phyloP scores from a whole-genome alignment of 53 echinoderm and acorn worm genomes.

The Patiria pectinifera region DNA sequence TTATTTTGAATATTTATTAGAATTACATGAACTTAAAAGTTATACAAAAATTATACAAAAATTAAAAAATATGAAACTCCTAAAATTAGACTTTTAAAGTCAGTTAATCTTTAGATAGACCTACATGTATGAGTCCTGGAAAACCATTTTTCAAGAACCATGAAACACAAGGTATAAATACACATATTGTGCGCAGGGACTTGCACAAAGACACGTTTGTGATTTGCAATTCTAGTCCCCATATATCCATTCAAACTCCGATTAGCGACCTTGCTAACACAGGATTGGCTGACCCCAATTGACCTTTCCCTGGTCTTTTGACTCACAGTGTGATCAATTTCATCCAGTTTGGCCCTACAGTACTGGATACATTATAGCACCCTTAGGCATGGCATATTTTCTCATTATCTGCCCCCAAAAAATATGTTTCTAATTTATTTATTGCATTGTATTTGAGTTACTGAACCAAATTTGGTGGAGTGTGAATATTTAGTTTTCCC shows the following conservation, averaged over 20 bases:
- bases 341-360: neutral
- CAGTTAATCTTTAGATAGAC: too few relatives aligned
- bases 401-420: neutral
- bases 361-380: conserved; percentile 11
- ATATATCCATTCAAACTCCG: conserved; percentile 2
- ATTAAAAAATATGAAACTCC: too few relatives aligned
- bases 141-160: neutral
- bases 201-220: conserved; percentile 15
- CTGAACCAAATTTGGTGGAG: too few relatives aligned
- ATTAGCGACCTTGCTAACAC: conserved; percentile 1
- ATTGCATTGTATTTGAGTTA: neutral
- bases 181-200: neutral
- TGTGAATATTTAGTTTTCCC: too few relatives aligned
- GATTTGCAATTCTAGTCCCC: neutral
- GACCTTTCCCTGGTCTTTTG: conserved; percentile 11
- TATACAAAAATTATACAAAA: too few relatives aligned
- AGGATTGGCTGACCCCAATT: conserved; percentile 37
- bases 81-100: too few relatives aligned
- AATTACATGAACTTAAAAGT: too few relatives aligned
- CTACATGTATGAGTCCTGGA: too few relatives aligned
- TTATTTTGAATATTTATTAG: too few relatives aligned
- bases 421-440: neutral
- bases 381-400: neutral
- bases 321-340: conserved; percentile 27
- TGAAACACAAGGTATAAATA: neutral